phyloP scores from a whole-genome alignment of 2,888 invertebrate species.

The Synergus gifuensis region DNA sequence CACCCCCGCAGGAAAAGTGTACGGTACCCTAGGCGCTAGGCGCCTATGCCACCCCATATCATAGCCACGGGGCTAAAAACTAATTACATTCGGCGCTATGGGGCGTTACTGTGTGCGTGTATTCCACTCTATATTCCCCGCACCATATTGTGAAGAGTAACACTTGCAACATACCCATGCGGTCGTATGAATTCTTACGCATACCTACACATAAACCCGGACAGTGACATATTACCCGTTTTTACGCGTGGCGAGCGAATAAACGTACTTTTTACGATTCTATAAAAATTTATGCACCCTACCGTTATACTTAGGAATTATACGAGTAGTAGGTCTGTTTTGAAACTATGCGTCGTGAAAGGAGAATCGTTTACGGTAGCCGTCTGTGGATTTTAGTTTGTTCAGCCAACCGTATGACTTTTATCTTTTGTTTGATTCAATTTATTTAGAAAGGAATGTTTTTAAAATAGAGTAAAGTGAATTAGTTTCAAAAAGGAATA shows the following conservation, averaged over 20 bases:
- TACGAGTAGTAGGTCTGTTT: constrained; percentile 16
- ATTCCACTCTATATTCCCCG: constrained; percentile 54
- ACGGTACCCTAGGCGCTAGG: constrained; percentile 63
- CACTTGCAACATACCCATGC: constrained; percentile 59
- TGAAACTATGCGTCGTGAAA: constrained; percentile 1
- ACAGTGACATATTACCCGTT: constrained; percentile 29
- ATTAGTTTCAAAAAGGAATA: constrained; percentile 8
- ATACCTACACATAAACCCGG: constrained; percentile 35
- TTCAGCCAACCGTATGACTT: constrained; percentile 14
- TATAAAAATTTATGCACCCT: constrained; percentile 25
- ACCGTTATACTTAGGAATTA: constrained; percentile 1
- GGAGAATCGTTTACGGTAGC: constrained; percentile 7
- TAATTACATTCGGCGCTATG: constrained; percentile 72
- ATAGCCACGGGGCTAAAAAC: constrained; percentile 74
- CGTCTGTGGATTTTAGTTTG: constrained; percentile 15
- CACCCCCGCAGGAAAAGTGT: constrained; percentile 51
- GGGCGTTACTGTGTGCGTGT: constrained; percentile 57
- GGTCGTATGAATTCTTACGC: constrained; percentile 64
- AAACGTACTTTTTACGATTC: constrained; percentile 28
- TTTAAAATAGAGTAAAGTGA: not conserved
- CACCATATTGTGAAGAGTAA: constrained; percentile 70
- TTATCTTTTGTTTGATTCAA: constrained; percentile 38
- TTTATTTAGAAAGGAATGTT: not conserved
- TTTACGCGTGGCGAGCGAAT: constrained; percentile 8
- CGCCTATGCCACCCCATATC: constrained; percentile 65